A percentile compares a stretch with the other conserved stretches of the same genome.
phyloP scores from a whole-genome alignment of 2,113 vertebrate genomes.

The Urocolius indicus region DNA sequence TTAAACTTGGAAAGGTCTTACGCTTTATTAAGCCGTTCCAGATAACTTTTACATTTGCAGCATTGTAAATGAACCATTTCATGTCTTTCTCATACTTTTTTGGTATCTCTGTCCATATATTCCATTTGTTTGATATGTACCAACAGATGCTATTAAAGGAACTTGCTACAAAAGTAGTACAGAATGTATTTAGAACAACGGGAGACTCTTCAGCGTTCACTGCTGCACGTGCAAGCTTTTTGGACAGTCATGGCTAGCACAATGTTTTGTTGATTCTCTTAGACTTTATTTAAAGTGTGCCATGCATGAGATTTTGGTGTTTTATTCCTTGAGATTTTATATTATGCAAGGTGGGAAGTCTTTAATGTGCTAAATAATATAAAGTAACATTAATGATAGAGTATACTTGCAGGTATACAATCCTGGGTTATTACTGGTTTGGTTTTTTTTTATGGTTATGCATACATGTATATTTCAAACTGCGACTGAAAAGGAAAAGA shows the following conservation, averaged over 20 bases:
- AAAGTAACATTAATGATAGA: constrained; percentile 2
- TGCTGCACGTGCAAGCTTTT: constrained; percentile 19
- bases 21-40: constrained; percentile 62
- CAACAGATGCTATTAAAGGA: constrained; percentile 60
- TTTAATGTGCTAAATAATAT: constrained; percentile 62
- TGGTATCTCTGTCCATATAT: constrained; percentile 56
- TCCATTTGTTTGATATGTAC: constrained; percentile 63
- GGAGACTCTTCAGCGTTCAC: constrained; percentile 46
- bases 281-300: constrained; percentile 56
- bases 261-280: constrained; percentile 66
- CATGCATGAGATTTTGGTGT: constrained; percentile 71
- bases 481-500: neutral
- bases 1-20: constrained; percentile 71
- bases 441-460: neutral
- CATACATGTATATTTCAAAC: neutral
- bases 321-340: constrained; percentile 70
- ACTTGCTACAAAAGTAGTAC: constrained; percentile 54
- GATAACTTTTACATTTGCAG: constrained; percentile 73
- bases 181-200: neutral
- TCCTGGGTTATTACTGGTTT: neutral
- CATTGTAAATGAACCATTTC: constrained; percentile 70
- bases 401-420: constrained; percentile 23
- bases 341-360: constrained; percentile 60
- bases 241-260: constrained; percentile 69
- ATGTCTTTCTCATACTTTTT: constrained; percentile 75